phyloP scores from a whole-genome alignment of 2,797 vertebrate genomes.

The Arnoldichthys spilopterus region DNA sequence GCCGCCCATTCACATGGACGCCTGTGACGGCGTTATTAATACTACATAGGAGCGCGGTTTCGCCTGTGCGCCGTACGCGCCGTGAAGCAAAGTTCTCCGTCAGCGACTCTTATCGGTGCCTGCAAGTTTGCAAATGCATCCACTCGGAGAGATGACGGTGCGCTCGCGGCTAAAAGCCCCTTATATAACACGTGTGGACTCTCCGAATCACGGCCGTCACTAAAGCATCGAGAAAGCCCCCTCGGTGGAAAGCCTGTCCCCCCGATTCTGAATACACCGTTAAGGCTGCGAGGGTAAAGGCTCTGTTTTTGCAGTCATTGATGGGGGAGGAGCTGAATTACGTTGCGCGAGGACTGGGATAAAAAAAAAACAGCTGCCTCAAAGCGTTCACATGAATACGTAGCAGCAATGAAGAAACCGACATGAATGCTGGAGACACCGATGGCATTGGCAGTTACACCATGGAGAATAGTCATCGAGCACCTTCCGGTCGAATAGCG shows the following conservation, averaged over 20 bases:
- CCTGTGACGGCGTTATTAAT: constrained; percentile 47
- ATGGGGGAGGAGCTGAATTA: constrained; percentile 5
- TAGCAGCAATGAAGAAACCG: neutral
- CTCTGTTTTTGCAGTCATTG: neutral
- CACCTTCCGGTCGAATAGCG: neutral
- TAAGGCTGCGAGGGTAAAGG: neutral
- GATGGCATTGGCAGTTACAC: neutral
- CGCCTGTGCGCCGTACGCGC: constrained; percentile 2
- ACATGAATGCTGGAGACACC: neutral
- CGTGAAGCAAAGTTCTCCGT: neutral
- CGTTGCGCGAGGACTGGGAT: neutral
- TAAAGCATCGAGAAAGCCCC: neutral
- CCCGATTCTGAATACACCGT: neutral
- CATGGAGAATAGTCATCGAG: no score
- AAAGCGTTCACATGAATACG: neutral
- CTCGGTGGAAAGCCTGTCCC: neutral
- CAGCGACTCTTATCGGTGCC: neutral
- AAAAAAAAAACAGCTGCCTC: neutral
- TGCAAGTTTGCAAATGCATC: neutral
- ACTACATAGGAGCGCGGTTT: constrained; percentile 33
- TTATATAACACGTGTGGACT: constrained; percentile 44
- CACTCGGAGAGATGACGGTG: neutral
- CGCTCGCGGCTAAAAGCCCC: constrained; percentile 8
- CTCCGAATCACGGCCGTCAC: neutral
- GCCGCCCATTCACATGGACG: constrained; percentile 32